Conservation (phyloP, 2,113 vertebrate species). For the Cyanoliseus patagonus region DNA sequence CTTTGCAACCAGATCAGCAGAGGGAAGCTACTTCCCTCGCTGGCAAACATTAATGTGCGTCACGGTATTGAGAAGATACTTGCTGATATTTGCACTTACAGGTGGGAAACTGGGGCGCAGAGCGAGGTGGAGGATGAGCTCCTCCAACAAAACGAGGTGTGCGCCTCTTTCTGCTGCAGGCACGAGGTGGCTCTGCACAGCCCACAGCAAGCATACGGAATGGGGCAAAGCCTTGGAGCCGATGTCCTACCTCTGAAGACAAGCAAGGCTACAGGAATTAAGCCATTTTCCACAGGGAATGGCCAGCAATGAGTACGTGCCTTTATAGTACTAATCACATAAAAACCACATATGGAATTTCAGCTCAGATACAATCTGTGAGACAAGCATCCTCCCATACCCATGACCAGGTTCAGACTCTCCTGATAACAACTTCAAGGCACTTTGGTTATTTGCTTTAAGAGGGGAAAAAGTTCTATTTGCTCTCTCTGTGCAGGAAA, state of each 20-base stretch:
- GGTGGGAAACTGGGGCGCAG: not conserved
- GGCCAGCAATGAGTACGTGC: not conserved
- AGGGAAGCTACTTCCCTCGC: not conserved
- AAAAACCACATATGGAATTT: not conserved
- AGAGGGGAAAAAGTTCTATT: not conserved
- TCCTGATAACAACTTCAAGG: not conserved
- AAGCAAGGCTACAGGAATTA: not conserved
- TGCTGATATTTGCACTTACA: not conserved
- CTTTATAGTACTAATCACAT: not conserved
- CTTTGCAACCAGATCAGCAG: not conserved
- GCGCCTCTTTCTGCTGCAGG: not conserved
- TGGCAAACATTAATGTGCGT: not conserved
- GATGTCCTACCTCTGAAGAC: not conserved
- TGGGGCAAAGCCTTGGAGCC: not conserved
- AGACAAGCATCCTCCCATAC: not conserved
- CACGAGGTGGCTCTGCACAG: not conserved
- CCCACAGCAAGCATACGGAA: not conserved
- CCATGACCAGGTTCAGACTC: rapidly evolving
- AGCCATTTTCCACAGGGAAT: not conserved
- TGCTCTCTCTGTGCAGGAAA: not conserved
- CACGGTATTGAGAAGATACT: not conserved
- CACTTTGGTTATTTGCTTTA: not conserved
- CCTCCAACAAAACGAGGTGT: not conserved
- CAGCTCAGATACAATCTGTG: not conserved
- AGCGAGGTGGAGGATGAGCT: not conserved